phyloP scores from a whole-genome alignment of 2,797 vertebrate genomes.

The Simalia tracyae region DNA sequence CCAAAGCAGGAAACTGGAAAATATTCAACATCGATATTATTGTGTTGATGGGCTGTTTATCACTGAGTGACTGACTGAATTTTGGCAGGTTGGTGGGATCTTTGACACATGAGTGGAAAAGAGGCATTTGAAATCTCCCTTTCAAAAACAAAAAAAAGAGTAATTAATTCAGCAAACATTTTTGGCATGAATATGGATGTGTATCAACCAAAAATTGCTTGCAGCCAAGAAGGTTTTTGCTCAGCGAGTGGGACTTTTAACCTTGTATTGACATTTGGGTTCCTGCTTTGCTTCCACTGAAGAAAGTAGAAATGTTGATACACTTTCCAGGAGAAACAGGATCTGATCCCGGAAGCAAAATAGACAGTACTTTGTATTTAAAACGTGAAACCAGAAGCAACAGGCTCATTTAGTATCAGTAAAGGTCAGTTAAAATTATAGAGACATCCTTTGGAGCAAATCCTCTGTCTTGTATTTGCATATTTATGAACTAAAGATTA shows the following conservation, averaged over 20 bases:
- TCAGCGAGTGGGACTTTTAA: conserved; percentile 63
- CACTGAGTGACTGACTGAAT: conserved; percentile 73
- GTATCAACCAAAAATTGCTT: conserved; percentile 70
- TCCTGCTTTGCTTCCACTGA: conserved; percentile 42
- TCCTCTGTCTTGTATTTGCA: conserved; percentile 79
- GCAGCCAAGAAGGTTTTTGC: conserved; percentile 64
- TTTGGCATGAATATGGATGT: conserved; percentile 63
- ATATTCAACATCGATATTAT: conserved; percentile 76
- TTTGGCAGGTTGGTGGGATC: conserved; percentile 73
- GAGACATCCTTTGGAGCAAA: conserved; percentile 81
- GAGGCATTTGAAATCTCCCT: conserved; percentile 66
- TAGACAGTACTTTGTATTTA: conserved; percentile 65
- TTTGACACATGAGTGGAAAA: conserved; percentile 71
- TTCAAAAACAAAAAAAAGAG: conserved; percentile 11
- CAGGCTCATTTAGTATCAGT: conserved; percentile 77
- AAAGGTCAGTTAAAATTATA: conserved; percentile 84
- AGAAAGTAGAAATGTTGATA: conserved; percentile 40
- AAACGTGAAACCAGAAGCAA: conserved; percentile 74
- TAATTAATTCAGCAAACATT: conserved; percentile 76
- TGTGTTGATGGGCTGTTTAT: conserved; percentile 77
- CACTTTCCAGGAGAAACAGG: not conserved
- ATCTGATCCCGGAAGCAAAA: conserved; percentile 36
- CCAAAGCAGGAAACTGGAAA: conserved; percentile 77
- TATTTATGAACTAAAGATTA: conserved; percentile 84
- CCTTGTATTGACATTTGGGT: conserved; percentile 58